Evolutionary conservation across 2,888 invertebrate species (phyloP).

Genomic region (Tupiocoris notatus): DNA sequence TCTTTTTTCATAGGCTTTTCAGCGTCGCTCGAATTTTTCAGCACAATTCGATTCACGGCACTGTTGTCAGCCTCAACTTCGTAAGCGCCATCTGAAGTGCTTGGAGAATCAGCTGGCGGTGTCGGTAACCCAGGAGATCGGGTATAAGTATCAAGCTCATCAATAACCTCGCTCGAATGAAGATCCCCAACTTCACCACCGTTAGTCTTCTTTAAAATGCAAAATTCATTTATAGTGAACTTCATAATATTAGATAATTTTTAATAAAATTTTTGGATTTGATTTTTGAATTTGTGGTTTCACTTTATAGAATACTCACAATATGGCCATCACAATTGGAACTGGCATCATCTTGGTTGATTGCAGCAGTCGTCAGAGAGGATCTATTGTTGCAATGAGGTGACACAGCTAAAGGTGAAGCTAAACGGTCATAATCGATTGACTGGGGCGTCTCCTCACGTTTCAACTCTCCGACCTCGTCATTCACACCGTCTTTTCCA

Average conservation of each 20-base stretch:
- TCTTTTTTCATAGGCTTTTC: background rate
- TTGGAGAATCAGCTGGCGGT: background rate
- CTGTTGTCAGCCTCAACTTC: background rate
- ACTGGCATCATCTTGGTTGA: background rate
- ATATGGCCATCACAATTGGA: background rate
- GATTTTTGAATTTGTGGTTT: no score
- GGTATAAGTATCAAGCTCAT: background rate
- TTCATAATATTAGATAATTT: no score
- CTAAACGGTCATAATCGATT: background rate
- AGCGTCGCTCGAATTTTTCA: background rate
- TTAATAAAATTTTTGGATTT: no score
- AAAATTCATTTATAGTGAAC: no score
- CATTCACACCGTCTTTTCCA: slow-evolving; percentile 7
- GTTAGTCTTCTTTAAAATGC: no score
- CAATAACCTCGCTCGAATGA: background rate
- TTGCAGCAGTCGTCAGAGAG: no score
- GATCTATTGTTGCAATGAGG: no score
- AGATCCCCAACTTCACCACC: background rate
- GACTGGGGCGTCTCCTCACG: slow-evolving; percentile 10
- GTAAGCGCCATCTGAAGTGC: background rate
- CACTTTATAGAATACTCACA: background rate
- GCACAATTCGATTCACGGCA: background rate
- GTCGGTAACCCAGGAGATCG: background rate
- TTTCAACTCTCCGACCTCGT: slow-evolving; percentile 15
- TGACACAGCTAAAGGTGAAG: background rate